Base-by-base conservation (phyloP, 2,888 invertebrate genomes). In the Lasioglossum pauxillum region DNA sequence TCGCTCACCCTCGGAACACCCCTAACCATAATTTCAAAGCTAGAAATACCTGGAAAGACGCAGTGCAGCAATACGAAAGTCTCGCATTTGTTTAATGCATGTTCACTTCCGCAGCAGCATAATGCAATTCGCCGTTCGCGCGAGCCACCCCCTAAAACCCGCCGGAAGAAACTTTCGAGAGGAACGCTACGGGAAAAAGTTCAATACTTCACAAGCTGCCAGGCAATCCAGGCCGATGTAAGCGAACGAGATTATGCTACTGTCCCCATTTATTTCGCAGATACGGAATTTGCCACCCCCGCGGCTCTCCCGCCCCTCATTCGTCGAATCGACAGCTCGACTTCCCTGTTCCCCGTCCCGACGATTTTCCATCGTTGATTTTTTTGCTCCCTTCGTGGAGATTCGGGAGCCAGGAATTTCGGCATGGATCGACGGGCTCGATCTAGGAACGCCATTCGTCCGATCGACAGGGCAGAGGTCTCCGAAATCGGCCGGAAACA, bases 191-290 rank as follows among this genome's bases (percentile, higher is more conserved):
- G 73, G 14, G 71, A 85, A 60, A 64, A 77, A 75, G 60, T 41
- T 35, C 75, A 27, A 84, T 84, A 83, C 84, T 23, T 76, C 83
- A 19, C 49, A 72, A 49, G 72, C 83, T 46, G 73, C 35, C 72
- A 77, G 44, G 67, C 53, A 67, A 41, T 71, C 74, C 19, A n/a
- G 41, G 72, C 31, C 23, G 80, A 67, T 69, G 72, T 57, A 74
- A 76, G 86, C 53, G 78, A 76, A 69, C 67, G 81, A 85, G 80
- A 85, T 89, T 84, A 90, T 85, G 83, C 78, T 75, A 81, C 78
- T 81, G 81, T 86, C 83, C 79, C 82, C 81, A 86, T 89, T 90
- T 88, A 90, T 89, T 86, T 83, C 81, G 60, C n/a, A 60, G 83
- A 76, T 81, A 87, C 73, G 80, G 80, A 81, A 86, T 85, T 85